phyloP scores from a whole-genome alignment of 2,888 invertebrate genomes.

The Rhingia campestris region DNA sequence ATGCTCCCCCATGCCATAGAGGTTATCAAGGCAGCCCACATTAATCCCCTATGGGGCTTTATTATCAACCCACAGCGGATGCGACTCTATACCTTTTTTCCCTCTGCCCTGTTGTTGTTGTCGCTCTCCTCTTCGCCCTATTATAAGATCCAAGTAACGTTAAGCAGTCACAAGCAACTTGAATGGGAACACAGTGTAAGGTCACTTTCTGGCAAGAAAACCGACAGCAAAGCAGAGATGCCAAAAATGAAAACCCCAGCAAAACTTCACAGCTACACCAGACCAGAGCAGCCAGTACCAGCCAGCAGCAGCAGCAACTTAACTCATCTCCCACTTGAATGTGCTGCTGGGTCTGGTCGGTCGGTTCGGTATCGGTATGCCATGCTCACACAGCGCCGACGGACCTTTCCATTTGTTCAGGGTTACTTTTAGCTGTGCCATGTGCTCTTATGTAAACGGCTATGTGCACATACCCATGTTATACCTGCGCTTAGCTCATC shows the following conservation, averaged over 20 bases:
- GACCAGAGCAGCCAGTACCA: conserved; percentile 21
- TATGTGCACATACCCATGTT: conserved; percentile 30
- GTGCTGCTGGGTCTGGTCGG: conserved; percentile 21
- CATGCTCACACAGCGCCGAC: conserved; percentile 31
- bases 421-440: conserved; percentile 55
- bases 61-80: conserved; percentile 50
- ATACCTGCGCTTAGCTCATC: conserved; percentile 48
- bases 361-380: not conserved
- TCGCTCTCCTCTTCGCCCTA: not conserved
- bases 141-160: conserved; percentile 19
- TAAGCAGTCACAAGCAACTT: conserved; percentile 14
- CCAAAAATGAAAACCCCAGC: conserved; percentile 43
- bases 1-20: conserved; percentile 25
- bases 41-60: conserved; percentile 48
- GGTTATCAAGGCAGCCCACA: conserved; percentile 54
- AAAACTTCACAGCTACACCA: conserved; percentile 32
- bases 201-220: conserved; percentile 62
- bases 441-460: conserved; percentile 53
- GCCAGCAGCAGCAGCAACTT: conserved; percentile 7
- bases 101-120: not conserved
- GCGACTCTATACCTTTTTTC: conserved; percentile 11
- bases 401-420: conserved; percentile 65
- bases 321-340: conserved; percentile 55
- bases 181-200: conserved; percentile 32
- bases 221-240: conserved; percentile 47